Evolutionary conservation across 2,797 vertebrate species (phyloP), one percentile per base, ranked within the genome.

Genomic region (Anomalospiza imberbis): DNA sequence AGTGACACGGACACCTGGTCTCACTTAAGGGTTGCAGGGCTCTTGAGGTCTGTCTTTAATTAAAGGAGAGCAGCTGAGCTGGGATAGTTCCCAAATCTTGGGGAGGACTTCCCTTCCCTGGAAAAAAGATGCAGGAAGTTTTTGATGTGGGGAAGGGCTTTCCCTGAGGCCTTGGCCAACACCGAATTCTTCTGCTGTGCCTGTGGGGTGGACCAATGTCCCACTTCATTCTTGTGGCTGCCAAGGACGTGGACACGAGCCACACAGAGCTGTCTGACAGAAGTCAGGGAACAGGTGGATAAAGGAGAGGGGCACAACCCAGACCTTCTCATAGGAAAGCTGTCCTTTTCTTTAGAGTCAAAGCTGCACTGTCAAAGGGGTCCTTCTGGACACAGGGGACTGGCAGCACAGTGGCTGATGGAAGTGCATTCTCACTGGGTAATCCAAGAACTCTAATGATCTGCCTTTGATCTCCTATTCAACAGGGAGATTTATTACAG

Each of bases 401-500:
- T 10, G n/a, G 74, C 84, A 74, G 77, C 60, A 58, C 38, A 24
- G 88, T 57, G 61, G 86, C 71, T 85, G 93, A 65, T 71, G 72
- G 94, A 77, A 83, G 50, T 74, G 77, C 63, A 19, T 72, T 81
- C 86, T 91, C 83, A 47, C 91, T 75, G 93, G 89, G 92, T 95
- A 94, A 96, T 95, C 91, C 87, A 93, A 83, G 93, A 93, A 87
- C 93, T 95, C 92, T 95, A 96, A 95, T 75, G 92, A 93, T 96
- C 94, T 94, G 91, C 89, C 91, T 97, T 97, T 97, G 95, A 97
- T 97, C 96, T 97, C 65, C 96, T 85, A 85, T 91, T 95, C 94
- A 95, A 92, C 7, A 2, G 72, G 75, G 57, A 95, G 92, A 92
- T 95, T 93, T 94, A 94, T 94, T 95, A 92, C 87, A 94, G 95